Base-by-base conservation (phyloP, 2,888 invertebrate genomes). In the Apodemia hepburni region DNA sequence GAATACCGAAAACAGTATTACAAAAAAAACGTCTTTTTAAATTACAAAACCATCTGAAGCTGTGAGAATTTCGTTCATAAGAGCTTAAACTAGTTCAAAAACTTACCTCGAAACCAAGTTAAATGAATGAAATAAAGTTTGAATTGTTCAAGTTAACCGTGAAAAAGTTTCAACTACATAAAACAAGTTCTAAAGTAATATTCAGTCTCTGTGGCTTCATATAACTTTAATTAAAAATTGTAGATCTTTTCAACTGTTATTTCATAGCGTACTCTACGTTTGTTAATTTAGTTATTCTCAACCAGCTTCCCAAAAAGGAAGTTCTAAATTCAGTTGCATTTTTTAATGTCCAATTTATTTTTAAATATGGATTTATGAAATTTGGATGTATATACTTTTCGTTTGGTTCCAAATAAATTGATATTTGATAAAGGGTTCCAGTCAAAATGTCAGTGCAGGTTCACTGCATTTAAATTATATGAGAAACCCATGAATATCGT, bases 71-170 rank as follows among this genome's bases (percentile, higher is more conserved):
- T 27, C 27, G 54, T 57, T 29, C 54, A 57, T 57, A 29, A 57
- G 29, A 57, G 54, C 27, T 29, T 57, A 8, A 57, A 57, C 54
- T 29, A 29, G 54, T 57, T 57, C 54, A 57, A 57, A 54, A 57
- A 57, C 54, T 57, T 57, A 57, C 54, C 54, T 57, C 54, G 15
- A 57, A 57, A 57, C 54, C 54, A 57, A 57, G 27, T 57, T 57
- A 57, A 57, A 57, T 57, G 54, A 57, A 57, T 57, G 29, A 57
- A 57, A 57, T 57, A 57, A 54, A 57, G 54, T 57, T 57, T 27
- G 54, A 57, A 57, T 57, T 57, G 54, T 57, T 57, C 54, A 57
- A 57, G 54, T 57, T 57, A 57, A 27, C 54, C 54, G 29, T 57
- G 54, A 57, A 57, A 57, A 57, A 57, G 54, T 57, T 57, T 27